A percentile compares a stretch with the other conserved stretches of the same genome.
Evolutionary conservation across 2,113 vertebrate species (phyloP).

Genomic region (Tyrannus savana): DNA sequence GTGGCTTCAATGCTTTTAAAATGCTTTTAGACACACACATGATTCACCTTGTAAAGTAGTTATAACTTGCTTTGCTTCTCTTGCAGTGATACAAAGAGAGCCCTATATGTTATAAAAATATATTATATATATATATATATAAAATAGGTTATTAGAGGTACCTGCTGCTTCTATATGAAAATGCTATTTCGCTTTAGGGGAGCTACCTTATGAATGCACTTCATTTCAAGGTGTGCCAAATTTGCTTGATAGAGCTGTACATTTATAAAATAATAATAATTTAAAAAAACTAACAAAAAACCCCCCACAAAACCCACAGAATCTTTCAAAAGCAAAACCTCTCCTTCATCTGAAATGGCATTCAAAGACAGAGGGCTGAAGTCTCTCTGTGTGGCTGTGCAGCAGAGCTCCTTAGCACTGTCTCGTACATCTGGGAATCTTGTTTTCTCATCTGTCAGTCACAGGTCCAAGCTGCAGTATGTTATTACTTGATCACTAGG

Average conservation of each 20-base stretch:
- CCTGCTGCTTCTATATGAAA: background rate
- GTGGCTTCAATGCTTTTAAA: background rate
- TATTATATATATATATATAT: background rate
- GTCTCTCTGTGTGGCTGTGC: background rate
- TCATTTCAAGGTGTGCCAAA: background rate
- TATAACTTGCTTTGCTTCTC: background rate
- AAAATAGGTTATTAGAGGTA: background rate
- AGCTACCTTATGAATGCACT: background rate
- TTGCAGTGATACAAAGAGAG: background rate
- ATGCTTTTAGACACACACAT: background rate
- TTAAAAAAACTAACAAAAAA: background rate
- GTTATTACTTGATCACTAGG: background rate
- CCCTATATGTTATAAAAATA: background rate
- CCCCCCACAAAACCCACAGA: background rate
- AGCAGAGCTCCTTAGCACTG: background rate
- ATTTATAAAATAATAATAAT: background rate
- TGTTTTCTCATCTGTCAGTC: constrained; percentile 19
- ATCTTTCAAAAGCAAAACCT: background rate
- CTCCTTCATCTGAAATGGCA: background rate
- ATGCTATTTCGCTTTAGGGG: background rate
- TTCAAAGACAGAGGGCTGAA: background rate
- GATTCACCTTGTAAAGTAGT: background rate
- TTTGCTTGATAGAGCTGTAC: background rate
- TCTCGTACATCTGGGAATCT: background rate
- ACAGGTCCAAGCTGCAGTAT: background rate